Evolutionary conservation across 2,113 vertebrate species (phyloP).

Genomic region (Antechinus stuartii): DNA sequence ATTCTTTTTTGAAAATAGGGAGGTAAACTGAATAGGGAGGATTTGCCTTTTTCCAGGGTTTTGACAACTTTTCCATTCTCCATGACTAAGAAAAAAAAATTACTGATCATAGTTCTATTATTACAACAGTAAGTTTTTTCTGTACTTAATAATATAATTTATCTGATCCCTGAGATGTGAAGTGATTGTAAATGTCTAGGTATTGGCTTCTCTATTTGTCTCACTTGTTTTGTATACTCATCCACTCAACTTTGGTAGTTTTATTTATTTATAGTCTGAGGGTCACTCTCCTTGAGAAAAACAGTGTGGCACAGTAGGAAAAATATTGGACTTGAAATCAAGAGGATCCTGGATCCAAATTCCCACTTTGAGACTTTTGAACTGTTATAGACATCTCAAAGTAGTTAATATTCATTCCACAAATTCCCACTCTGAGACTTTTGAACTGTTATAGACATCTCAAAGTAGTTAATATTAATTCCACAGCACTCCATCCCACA

Average conservation of each 20-base stretch:
- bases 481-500: too few species aligned
- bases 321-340: neutral
- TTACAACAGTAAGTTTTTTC: neutral
- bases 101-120: neutral
- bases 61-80: neutral
- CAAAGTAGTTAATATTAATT: neutral
- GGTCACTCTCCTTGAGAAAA: slow-evolving; percentile 58
- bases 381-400: neutral
- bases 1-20: slow-evolving; percentile 28
- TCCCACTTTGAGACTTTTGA: neutral
- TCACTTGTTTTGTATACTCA: neutral
- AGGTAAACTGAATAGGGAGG: too few species aligned
- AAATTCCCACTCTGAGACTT: neutral
- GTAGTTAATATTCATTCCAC: too few species aligned
- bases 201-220: neutral
- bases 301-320: neutral
- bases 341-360: neutral
- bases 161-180: neutral
- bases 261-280: slow-evolving; percentile 21
- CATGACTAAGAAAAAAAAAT: neutral
- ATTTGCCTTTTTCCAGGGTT: neutral
- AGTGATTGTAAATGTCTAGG: neutral
- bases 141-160: neutral
- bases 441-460: neutral
- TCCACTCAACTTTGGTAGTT: slow-evolving; percentile 11